phyloP scores from a whole-genome alignment of 2,797 vertebrate species.

The Urocyon cinereoargenteus region DNA sequence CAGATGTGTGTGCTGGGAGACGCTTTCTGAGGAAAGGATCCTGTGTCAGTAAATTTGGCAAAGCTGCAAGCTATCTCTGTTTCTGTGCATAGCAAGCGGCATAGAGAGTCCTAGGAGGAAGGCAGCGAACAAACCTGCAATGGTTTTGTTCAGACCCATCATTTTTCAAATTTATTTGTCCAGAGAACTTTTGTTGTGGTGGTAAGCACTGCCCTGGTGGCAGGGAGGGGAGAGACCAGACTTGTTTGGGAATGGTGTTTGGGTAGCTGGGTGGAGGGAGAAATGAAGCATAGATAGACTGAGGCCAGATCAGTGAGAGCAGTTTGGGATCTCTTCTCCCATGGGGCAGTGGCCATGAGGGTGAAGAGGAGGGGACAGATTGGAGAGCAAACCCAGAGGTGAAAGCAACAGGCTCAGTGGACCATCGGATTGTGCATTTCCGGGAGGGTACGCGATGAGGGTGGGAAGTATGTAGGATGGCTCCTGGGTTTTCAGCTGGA shows the following conservation, averaged over 20 bases:
- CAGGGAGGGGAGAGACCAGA: no score
- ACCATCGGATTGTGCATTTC: no score
- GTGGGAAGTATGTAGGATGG: not conserved
- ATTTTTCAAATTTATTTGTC: not conserved
- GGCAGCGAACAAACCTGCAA: not conserved
- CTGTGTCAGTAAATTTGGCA: not conserved
- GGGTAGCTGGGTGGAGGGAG: not conserved
- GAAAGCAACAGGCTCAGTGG: not conserved
- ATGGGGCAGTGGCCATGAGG: accelerated
- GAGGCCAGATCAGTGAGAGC: not conserved
- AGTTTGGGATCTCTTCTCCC: not conserved
- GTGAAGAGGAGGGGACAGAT: not conserved
- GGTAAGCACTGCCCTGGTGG: not conserved
- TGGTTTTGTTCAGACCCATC: not conserved
- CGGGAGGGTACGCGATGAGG: not conserved
- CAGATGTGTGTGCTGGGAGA: not conserved
- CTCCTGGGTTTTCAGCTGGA: not conserved
- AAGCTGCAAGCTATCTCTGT: no score
- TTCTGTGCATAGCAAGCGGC: not conserved
- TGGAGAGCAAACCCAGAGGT: not conserved
- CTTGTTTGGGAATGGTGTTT: not conserved
- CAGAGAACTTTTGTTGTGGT: not conserved
- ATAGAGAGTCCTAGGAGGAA: not conserved
- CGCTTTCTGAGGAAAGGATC: not conserved
- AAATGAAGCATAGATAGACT: not conserved